Percentiles rank a stretch among this genome's conserved stretches.
Evolutionary conservation across 2,113 vertebrate genomes (phyloP).

Genomic region (Chaenocephalus aceratus): DNA sequence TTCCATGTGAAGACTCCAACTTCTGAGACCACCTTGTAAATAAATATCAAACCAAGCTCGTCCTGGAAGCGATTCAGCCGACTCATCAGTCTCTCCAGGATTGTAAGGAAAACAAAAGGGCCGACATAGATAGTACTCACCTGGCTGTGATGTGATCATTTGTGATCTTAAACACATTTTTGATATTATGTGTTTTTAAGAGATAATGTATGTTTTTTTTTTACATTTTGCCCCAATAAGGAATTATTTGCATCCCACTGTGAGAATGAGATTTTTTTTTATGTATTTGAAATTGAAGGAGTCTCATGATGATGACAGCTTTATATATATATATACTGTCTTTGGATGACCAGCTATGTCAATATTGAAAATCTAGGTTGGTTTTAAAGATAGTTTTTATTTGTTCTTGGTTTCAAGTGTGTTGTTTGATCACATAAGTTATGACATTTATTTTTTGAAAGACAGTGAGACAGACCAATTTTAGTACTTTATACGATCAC

Average conservation of each 20-base stretch:
- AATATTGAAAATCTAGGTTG: background rate
- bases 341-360: background rate
- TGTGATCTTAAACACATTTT: constrained; percentile 6
- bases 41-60: background rate
- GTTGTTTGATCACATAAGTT: background rate
- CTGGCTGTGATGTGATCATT: background rate
- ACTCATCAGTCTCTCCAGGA: background rate
- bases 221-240: background rate
- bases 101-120: background rate
- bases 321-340: too few relatives aligned
- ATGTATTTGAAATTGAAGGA: background rate
- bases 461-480: background rate
- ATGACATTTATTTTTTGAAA: background rate
- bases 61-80: background rate
- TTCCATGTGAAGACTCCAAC: constrained; percentile 83
- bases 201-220: constrained; percentile 3
- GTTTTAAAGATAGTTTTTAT: background rate
- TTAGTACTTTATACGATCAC: background rate
- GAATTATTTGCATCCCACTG: background rate
- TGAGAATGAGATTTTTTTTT: background rate
- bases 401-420: background rate
- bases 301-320: background rate
- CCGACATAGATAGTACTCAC: background rate
- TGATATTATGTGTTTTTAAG: constrained; percentile 14
- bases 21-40: constrained; percentile 65